phyloP scores from a whole-genome alignment of 2,888 invertebrate species.

The Eilema sororculum region DNA sequence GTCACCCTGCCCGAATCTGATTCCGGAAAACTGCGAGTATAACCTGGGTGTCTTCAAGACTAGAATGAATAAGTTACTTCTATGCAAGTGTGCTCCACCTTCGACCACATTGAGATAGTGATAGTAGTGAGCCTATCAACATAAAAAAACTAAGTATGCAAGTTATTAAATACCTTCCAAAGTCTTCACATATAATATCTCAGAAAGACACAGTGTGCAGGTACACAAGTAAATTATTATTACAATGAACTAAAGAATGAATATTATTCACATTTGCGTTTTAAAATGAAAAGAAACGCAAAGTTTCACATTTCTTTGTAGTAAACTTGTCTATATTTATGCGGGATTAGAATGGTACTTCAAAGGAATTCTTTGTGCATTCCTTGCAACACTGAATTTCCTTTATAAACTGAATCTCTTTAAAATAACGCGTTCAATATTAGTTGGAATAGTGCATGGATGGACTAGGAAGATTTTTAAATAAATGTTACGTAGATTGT shows the following conservation, averaged over 20 bases:
- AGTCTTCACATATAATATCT: not conserved
- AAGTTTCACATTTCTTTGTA: slow-evolving; percentile 7
- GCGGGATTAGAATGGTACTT: slow-evolving; percentile 15
- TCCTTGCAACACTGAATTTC: slow-evolving; percentile 3
- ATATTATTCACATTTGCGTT: not conserved
- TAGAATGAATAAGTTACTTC: too few relatives aligned
- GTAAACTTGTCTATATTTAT: slow-evolving; percentile 18
- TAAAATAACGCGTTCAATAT: not conserved
- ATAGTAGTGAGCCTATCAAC: too few relatives aligned
- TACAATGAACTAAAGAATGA: not conserved
- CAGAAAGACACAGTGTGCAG: not conserved
- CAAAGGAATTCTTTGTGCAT: slow-evolving; percentile 14
- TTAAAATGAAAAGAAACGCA: slow-evolving; percentile 4
- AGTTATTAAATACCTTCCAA: not conserved
- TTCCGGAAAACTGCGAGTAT: too few relatives aligned
- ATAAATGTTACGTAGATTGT: not conserved
- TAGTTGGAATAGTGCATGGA: not conserved
- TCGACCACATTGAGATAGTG: too few relatives aligned
- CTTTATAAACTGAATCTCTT: slow-evolving; percentile 8
- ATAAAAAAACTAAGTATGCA: too few relatives aligned
- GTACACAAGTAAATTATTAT: not conserved
- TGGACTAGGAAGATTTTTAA: not conserved
- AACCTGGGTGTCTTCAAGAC: too few relatives aligned
- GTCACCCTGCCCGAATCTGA: too few relatives aligned
- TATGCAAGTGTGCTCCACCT: too few relatives aligned